These are phyloP conservation scores for Ascaphus truei DNA, from an alignment of 2,113 vertebrate genomes.

Conservation along the genomic window DNA sequence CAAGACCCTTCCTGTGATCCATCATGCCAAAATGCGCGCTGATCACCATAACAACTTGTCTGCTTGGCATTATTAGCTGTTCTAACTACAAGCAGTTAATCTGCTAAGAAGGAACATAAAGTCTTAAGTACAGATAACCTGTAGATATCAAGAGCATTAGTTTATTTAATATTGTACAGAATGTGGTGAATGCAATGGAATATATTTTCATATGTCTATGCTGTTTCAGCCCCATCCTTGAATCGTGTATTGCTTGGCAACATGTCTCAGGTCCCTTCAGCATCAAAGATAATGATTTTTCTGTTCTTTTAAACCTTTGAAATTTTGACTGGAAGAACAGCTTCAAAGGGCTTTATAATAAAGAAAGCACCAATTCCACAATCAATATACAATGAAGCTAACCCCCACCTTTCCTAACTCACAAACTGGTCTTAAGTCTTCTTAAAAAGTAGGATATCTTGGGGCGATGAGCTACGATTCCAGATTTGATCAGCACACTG, in stretches of 20 bases:
- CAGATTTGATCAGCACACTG: too few species aligned
- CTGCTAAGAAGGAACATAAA: background rate
- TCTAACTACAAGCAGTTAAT: background rate
- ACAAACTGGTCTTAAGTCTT: too few species aligned
- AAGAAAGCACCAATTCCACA: too few species aligned
- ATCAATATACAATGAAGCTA: too few species aligned
- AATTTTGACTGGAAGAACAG: too few species aligned
- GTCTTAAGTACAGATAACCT: background rate
- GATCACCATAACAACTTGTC: background rate
- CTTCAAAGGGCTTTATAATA: too few species aligned
- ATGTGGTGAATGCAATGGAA: background rate
- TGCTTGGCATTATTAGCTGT: background rate
- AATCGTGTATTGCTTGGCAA: background rate
- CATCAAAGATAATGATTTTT: too few species aligned
- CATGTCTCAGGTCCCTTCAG: too few species aligned
- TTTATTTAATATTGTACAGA: background rate
- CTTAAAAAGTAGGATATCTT: too few species aligned
- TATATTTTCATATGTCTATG: background rate
- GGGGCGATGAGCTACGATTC: too few species aligned
- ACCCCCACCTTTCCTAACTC: too few species aligned
- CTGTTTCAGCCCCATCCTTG: background rate
- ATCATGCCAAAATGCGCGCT: background rate
- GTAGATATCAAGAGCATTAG: background rate
- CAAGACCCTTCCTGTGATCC: constrained; percentile 6
- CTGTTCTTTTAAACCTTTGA: too few species aligned